Percentiles rank a stretch among this genome's conserved stretches.
Conservation (phyloP, 2,797 vertebrate species). For the Platalea minor region DNA sequence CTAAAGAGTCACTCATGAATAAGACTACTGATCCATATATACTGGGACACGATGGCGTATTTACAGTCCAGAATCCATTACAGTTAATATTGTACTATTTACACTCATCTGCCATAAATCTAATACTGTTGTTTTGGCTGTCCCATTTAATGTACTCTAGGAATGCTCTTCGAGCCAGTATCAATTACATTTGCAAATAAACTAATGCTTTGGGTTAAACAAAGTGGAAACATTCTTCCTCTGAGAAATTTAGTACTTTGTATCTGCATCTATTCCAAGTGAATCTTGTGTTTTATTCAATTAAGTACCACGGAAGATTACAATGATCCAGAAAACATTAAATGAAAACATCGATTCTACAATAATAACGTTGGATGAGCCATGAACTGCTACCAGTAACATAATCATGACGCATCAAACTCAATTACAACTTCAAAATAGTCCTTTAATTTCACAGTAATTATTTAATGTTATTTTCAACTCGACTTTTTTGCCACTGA, state of each 20-base stretch:
- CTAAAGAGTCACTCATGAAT: neutral
- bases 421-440: neutral
- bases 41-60: neutral
- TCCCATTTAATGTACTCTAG: slow-evolving; percentile 19
- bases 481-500: neutral
- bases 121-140: neutral
- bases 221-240: slow-evolving; percentile 46
- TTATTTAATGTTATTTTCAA: slow-evolving; percentile 12
- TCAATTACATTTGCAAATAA: slow-evolving; percentile 49
- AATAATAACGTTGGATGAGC: neutral
- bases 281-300: slow-evolving; percentile 25
- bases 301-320: slow-evolving; percentile 41
- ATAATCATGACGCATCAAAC: neutral
- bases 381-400: slow-evolving; percentile 13
- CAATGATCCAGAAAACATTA: slow-evolving; percentile 38
- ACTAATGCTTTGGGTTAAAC: slow-evolving; percentile 24
- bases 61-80: slow-evolving; percentile 30
- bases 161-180: slow-evolving; percentile 24
- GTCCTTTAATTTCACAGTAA: slow-evolving; percentile 26
- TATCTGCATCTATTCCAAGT: slow-evolving; percentile 11
- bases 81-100: neutral
- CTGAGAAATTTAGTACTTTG: slow-evolving; percentile 39
- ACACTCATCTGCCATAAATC: slow-evolving; percentile 29
- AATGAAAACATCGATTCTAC: slow-evolving; percentile 1
- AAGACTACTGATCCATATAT: neutral